These are phyloP conservation scores for Capricornis sumatraensis DNA, from an alignment of 2,113 vertebrate species.

Conservation along the genomic window DNA sequence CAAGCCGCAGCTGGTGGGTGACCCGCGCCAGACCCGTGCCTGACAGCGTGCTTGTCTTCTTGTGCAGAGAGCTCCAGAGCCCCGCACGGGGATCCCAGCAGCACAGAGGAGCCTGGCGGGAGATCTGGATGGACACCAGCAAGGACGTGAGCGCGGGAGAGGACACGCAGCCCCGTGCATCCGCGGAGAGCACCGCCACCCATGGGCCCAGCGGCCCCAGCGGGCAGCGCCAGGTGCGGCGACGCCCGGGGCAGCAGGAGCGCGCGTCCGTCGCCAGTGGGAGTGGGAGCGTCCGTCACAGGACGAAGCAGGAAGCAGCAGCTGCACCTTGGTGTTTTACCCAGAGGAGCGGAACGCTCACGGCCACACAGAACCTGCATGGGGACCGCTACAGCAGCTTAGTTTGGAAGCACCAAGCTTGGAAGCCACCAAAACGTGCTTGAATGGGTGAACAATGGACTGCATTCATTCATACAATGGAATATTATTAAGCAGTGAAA, in stretches of 20 bases:
- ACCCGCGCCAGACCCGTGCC: fast-evolving
- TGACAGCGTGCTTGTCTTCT: background rate
- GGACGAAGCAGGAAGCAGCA: fast-evolving
- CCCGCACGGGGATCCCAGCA: background rate
- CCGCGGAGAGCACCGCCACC: fast-evolving
- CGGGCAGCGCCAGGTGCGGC: fast-evolving
- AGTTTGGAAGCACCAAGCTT: fast-evolving
- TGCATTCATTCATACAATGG: fast-evolving
- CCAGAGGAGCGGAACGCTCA: fast-evolving
- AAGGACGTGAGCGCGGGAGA: fast-evolving
- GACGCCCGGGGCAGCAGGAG: fast-evolving
- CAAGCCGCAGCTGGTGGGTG: no score
- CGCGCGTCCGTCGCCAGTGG: fast-evolving
- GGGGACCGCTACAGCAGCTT: fast-evolving
- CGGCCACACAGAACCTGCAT: fast-evolving
- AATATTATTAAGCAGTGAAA: no score
- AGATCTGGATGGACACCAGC: background rate
- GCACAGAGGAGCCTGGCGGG: no score
- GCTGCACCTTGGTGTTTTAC: background rate
- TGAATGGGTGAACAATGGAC: fast-evolving
- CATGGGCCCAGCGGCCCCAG: background rate
- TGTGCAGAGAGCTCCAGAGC: background rate
- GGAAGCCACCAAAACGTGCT: fast-evolving
- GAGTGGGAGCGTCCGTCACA: fast-evolving
- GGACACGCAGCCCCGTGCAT: fast-evolving